Evolutionary conservation across 1,140 invertebrate species (phyloP), one percentile per base, ranked within the genome.

Genomic region (Pollicipes pollicipes): DNA sequence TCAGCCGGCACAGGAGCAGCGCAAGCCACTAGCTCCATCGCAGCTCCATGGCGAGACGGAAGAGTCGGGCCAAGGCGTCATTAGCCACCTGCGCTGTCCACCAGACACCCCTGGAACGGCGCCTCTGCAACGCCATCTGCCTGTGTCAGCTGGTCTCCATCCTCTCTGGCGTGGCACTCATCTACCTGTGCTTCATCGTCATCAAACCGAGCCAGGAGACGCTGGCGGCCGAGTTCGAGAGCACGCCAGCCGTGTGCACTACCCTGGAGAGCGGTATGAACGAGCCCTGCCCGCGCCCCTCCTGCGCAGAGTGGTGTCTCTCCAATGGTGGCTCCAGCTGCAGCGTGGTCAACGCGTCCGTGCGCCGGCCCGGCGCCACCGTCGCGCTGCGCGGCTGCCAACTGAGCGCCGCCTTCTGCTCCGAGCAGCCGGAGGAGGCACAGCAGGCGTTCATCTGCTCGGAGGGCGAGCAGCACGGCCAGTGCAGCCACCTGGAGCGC

Each of bases 291-390:
- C 90, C 88, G 88, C 89, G 89, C 68, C 83, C 85, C 3, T 91
- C 90, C 24, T 94, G 91, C 76, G 89, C 90, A 0, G 91, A 95
- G 77, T 94, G 91, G 91, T 94, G 91, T 72, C 82, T 95, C 63
- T 92, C 90, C 75, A 94, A 93, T 77, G 24, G 13, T 2, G 91
- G 89, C 0, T 90, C 89, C 0, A 90, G 90, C 0, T 94, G 91
- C 81, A 86, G 89, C 28, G 90, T 93, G 76, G 92, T 95, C 73
- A 89, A 89, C 78, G 91, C 93, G 0, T 91, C 89, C 78, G 83
- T 92, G 0, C 84, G 91, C 66, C 83, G 83, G 69, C 93, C 93
- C 75, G 91, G 91, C 3, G 87, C 88, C 0, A 88, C 0, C 82
- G 93, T 32, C 86, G 88, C 29, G 90, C 91, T 92, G 73, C 91